Evolutionary conservation across 1,140 invertebrate species (phyloP), one percentile per base, ranked within the genome.

Genomic region (Akabosia matsudoensis): DNA sequence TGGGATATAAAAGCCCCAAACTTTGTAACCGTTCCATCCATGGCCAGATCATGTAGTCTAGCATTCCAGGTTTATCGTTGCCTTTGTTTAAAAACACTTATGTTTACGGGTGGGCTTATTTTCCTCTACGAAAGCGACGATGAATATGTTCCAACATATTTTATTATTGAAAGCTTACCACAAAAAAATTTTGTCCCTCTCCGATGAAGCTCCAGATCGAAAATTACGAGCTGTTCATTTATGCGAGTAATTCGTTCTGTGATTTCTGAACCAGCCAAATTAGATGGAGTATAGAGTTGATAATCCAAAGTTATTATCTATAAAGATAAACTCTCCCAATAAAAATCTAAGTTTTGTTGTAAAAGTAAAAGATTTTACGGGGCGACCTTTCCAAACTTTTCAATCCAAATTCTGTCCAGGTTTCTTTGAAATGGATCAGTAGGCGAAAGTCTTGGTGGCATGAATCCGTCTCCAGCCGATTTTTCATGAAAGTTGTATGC

Each of bases 111-210:
- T n/a, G n/a, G n/a, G n/a, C n/a, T n/a, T n/a, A n/a, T n/a, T n/a
- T n/a, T n/a, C n/a, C n/a, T n/a, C n/a, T n/a, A n/a, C n/a, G n/a
- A n/a, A n/a, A n/a, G n/a, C n/a, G n/a, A n/a, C n/a, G n/a, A n/a
- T n/a, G 4, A 22, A 24, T 28, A 64, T 10, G 56, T 22, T 22
- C 24, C 28, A 22, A 64, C 7, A 24, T 64, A 64, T 28, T 7
- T 64, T 22, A 22, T 10, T 64, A 22, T 28, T 13, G n/a, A 24
- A 10, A 10, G n/a, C 7, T 74, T 82, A 54, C 92, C 92, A 77
- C 87, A 88, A 82, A 92, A 90, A 82, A 90, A 95, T 18, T 85
- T 86, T 4, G 88, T 90, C 51, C 86, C 87, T 74, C 92, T 87
- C 31, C 86, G 86, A 13, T 81, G 82, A 7, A 94, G 80, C 83